Evolutionary conservation across 2,797 vertebrate genomes (phyloP).

Genomic region (Oophaga sylvatica): DNA sequence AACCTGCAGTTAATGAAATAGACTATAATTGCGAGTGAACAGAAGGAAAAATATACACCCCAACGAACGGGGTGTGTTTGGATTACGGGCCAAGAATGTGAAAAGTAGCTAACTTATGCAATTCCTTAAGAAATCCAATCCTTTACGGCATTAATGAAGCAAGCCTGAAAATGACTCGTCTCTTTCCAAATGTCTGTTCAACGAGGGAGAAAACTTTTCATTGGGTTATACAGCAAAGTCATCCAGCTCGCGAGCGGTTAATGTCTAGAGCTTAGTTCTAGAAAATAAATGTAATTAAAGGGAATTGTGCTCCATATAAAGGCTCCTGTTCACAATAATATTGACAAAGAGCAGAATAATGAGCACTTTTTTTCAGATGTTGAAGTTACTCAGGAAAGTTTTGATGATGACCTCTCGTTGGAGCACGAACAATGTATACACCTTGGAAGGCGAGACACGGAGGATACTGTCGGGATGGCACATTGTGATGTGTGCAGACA

Average conservation of each 20-base stretch:
- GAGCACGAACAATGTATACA: constrained; percentile 30
- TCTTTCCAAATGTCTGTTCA: neutral
- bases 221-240: neutral
- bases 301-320: constrained; percentile 22
- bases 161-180: constrained; percentile 9
- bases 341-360: constrained; percentile 19
- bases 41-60: constrained; percentile 53
- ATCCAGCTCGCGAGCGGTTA: neutral
- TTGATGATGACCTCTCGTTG: constrained; percentile 34
- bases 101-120: constrained; percentile 52
- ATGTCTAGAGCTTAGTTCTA: constrained; percentile 2
- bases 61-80: constrained; percentile 50
- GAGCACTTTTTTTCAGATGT: constrained; percentile 15
- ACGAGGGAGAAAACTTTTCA: neutral
- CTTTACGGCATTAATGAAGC: constrained; percentile 29
- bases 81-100: constrained; percentile 51
- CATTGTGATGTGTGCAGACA: constrained; percentile 54
- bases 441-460: constrained; percentile 35
- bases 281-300: constrained; percentile 42
- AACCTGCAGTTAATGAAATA: constrained; percentile 54
- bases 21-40: constrained; percentile 44
- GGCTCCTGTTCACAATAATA: constrained; percentile 32
- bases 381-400: constrained; percentile 39
- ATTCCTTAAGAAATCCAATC: constrained; percentile 49
- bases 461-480: constrained; percentile 29